Evolutionary conservation across 2,888 invertebrate species (phyloP).

Genomic region (Agapostemon virescens): DNA sequence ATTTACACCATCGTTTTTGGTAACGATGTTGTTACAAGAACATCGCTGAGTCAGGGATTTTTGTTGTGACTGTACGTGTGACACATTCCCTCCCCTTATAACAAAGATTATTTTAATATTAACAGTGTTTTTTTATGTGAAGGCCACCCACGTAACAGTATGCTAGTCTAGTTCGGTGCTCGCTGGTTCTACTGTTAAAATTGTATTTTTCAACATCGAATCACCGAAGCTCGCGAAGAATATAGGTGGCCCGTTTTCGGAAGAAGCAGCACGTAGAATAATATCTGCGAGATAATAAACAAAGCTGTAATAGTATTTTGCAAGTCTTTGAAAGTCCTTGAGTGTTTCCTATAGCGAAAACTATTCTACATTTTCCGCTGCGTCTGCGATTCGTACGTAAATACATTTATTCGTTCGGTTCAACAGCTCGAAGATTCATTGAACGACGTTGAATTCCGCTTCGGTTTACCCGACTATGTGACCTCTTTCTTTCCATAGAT

Average conservation of each 20-base stretch:
- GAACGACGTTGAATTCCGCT: not conserved
- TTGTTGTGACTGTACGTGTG: no score
- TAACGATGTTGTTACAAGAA: no score
- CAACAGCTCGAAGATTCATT: slow-evolving; percentile 11
- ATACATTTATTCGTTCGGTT: slow-evolving; percentile 14
- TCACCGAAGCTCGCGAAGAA: not conserved
- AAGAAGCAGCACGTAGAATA: not conserved
- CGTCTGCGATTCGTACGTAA: not conserved
- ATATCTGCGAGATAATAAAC: not conserved
- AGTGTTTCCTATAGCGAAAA: not conserved
- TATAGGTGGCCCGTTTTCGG: not conserved
- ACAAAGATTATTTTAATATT: no score
- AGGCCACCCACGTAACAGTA: no score
- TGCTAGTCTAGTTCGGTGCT: no score
- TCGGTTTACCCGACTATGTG: slow-evolving; percentile 1
- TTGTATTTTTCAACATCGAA: not conserved
- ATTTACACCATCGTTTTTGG: no score
- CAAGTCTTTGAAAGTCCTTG: not conserved
- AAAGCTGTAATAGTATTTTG: not conserved
- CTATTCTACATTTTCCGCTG: slow-evolving; percentile 16
- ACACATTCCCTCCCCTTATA: no score
- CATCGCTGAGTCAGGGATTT: no score
- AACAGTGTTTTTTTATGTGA: no score
- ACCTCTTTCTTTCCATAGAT: slow-evolving; percentile 9
- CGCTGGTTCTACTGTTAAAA: no score